Base-by-base conservation (phyloP, 2,113 vertebrate species). In the Aegithalos caudatus region DNA sequence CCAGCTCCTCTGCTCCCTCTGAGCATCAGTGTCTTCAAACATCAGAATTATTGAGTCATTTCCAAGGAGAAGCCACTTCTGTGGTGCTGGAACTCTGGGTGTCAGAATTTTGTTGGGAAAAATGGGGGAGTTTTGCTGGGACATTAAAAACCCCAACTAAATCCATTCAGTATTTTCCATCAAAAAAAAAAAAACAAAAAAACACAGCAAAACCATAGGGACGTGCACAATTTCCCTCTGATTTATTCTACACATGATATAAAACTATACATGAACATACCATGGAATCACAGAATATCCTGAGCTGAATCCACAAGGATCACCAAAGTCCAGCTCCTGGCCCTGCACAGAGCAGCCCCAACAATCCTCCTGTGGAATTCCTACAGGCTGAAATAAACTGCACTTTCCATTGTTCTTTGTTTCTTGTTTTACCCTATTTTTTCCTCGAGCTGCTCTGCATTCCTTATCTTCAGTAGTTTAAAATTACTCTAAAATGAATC, bases 381-480 rank as follows among this genome's bases (percentile, higher is more conserved):
- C 64, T n/a, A 7, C 29, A n/a, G 40, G 19, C 47, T 72, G 42
- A 18, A 94, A 44, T 60, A 77, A 92, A 81, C 65, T 73, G 38
- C 50, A 72, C 3, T 9, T 94, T 89, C 86, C 57, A 29, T 14
- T 24, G 25, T 45, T 24, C 42, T 70, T 66, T 66, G 65, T 45
- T 71, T 9, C 28, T 8, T 9, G 1, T 1, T 14, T 35, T 56
- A 28, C n/a, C 38, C 23, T n/a, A 1, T 44, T 53, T 53, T n/a
- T 8, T 8, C 21, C 4, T 27, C 20, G n/a, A 91, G 76, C 54
- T 45, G 27, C 65, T 61, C 72, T 71, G 18, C 51, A 27, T 92
- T 92, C 62, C 44, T 88, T 12, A 13, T 38, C 73, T 81, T 47
- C 81, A 96, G 73, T 78, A 86, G 40, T 64, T 94, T 94, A 79